Evolutionary conservation across 2,888 invertebrate genomes (phyloP), one percentile per base, ranked within the genome.

Genomic region (Oxytorus armatus): DNA sequence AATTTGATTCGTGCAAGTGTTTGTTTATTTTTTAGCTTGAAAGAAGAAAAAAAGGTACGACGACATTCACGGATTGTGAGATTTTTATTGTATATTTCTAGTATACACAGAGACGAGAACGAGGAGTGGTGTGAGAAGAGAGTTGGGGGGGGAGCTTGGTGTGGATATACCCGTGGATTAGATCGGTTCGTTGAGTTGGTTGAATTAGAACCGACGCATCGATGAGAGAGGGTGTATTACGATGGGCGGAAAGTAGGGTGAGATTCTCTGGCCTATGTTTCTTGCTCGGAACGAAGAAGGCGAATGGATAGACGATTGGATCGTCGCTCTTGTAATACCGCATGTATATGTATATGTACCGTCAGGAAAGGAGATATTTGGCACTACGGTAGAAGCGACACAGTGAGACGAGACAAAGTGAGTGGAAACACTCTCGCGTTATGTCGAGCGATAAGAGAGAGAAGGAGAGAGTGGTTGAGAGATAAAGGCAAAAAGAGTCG

Each of bases 391-490:
- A 55, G 72, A 76, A 80, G 69, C 55, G 74, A 74, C 55, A 63
- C 49, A 73, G 61, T 39, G 53, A 59, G 47, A 42, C 61, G 63
- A 47, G 42, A 61, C 53, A 39, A 44, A 68, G 59, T 21, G 77
- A 73, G 80, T 68, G 47, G 69, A n/a, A 77, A 65, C 66, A 61
- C 73, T 68, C 55, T 69, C 49, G 77, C 42, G 55, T 63, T 61
- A 23, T 44, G 69, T 69, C 61, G 70, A 59, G 49, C 25, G 57
- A 23, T 21, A 33, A 63, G 63, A 66, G 59, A 53, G 39, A 65
- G 77, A 53, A 65, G 76, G 65, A 81, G 80, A 57, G 57, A 42
- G 68, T n/a, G n/a, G n/a, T n/a, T n/a, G n/a, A n/a, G n/a, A n/a
- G 39, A 57, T 33, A 49, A 55, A 72, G 44, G 47, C 59, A 74